Evolutionary conservation across 2,113 vertebrate genomes (phyloP).

Genomic region (Lampris incognitus): DNA sequence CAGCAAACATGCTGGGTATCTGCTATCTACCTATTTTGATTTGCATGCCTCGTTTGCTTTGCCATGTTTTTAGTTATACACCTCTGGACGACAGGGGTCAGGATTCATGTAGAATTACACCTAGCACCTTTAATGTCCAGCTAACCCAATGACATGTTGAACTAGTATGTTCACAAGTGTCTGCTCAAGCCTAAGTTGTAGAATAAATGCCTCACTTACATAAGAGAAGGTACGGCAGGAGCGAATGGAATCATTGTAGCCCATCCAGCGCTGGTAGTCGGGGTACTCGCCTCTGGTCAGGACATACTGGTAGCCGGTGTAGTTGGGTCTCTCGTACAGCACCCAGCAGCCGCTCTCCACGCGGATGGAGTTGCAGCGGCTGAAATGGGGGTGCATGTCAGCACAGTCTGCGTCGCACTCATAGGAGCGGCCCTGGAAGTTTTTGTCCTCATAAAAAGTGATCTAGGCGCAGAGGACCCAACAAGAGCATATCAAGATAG

Average conservation of each 20-base stretch:
- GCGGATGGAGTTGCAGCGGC: not conserved
- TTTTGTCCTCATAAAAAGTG: conserved; percentile 66
- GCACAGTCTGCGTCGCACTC: conserved; percentile 67
- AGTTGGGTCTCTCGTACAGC: conserved; percentile 43
- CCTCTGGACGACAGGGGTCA: too few relatives aligned
- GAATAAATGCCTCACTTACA: conserved; percentile 54
- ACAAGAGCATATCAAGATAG: too few relatives aligned
- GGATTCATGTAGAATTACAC: too few relatives aligned
- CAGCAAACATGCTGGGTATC: too few relatives aligned
- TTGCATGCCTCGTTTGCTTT: too few relatives aligned
- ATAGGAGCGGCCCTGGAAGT: conserved; percentile 27
- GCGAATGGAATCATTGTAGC: conserved; percentile 58
- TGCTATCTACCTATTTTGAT: too few relatives aligned
- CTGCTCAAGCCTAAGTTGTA: too few relatives aligned
- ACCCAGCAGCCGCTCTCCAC: too few relatives aligned
- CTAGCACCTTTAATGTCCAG: too few relatives aligned
- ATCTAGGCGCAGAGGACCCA: conserved; percentile 44
- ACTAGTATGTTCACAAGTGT: too few relatives aligned
- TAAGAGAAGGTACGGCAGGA: conserved; percentile 71
- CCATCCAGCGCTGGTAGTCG: conserved; percentile 71
- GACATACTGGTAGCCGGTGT: conserved; percentile 70
- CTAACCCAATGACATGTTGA: too few relatives aligned
- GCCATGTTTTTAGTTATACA: too few relatives aligned
- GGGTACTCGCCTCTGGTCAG: conserved; percentile 68
- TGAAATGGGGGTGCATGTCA: conserved; percentile 67